Evolutionary conservation across 2,113 vertebrate genomes (phyloP), one percentile per base, ranked within the genome.

Genomic region (Pogonocichla stellata): DNA sequence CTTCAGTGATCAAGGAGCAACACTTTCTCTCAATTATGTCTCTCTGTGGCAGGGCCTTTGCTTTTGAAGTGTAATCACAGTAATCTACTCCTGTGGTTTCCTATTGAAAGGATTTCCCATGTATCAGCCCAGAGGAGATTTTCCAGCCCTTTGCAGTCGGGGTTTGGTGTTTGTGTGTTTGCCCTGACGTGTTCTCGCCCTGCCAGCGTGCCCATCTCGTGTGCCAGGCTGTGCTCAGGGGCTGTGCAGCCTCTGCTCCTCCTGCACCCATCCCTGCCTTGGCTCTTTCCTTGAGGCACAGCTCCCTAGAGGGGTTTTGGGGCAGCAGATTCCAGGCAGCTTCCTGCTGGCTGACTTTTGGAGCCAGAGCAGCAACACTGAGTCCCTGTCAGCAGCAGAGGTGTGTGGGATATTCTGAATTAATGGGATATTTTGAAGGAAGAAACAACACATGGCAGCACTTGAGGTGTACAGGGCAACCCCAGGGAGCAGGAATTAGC

Each of bases 1-100:
- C 97, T 97, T 96, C 92, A 93, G 82, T 96, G 96, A 97, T 97
- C 94, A 97, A 96, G 96, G 95, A 97, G 93, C 95, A 93, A 92
- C 85, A 80, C 96, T 98, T 97, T 93, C 93, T 97, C 96, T 97
- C 98, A 97, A 95, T 98, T 97, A 97, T 96, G 95, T 98, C 92
- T 97, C 93, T 96, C 95, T 95, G 89, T 97, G 94, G 94, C 97
- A 94, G 84, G 97, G 97, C 95, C 95, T 98, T 97, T 96, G 96
- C 97, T 98, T 98, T 98, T 98, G 98, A 98, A 98, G 96, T 97
- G 94, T 96, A 98, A 98, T 98, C 97, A 97, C 97, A 97, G 97
- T 98, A 98, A 98, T 98, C 98, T 98, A 96, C 91, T 97, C 97
- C 97, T 97, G 97, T 79, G 98, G 98, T 97, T 98, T 98, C 96